Conservation (phyloP, 2,888 invertebrate species). For the Meganola albula region DNA sequence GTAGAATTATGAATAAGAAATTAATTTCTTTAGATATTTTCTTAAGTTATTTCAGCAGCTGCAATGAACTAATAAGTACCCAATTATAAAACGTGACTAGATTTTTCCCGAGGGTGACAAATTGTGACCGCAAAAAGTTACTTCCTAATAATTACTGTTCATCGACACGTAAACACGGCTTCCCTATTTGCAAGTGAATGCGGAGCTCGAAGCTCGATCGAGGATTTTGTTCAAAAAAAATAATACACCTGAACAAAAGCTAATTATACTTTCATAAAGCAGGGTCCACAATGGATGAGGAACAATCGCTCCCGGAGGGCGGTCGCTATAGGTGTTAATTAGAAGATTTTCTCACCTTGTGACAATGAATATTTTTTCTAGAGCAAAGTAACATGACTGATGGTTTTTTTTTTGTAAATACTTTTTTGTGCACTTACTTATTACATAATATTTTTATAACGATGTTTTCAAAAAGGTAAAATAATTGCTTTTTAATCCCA, state of each 20-base stretch:
- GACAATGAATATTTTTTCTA: slow-evolving; percentile 53
- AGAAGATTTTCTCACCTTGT: slow-evolving; percentile 72
- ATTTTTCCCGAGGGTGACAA: slow-evolving; percentile 43
- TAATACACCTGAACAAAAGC: slow-evolving; percentile 63
- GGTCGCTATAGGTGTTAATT: slow-evolving; percentile 58
- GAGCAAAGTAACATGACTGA: slow-evolving; percentile 27
- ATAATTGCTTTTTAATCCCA: no score
- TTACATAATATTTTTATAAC: slow-evolving; percentile 14
- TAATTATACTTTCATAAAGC: slow-evolving; percentile 65
- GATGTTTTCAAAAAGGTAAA: no score
- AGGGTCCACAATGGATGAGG: slow-evolving; percentile 45
- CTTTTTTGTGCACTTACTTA: slow-evolving; percentile 29
- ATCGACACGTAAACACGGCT: slow-evolving; percentile 56
- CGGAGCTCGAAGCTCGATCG: slow-evolving; percentile 33
- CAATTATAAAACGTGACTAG: slow-evolving; percentile 63
- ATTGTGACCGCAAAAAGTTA: slow-evolving; percentile 38
- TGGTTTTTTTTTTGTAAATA: slow-evolving; percentile 32
- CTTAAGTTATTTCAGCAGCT: slow-evolving; percentile 8
- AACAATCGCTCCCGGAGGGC: slow-evolving; percentile 50
- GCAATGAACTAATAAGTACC: slow-evolving; percentile 26
- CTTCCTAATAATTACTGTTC: slow-evolving; percentile 58
- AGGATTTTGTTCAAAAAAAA: slow-evolving; percentile 52
- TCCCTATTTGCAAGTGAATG: slow-evolving; percentile 61
- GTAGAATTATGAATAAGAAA: no score
- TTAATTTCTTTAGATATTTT: no score